Percentiles rank a stretch among this genome's conserved stretches.
phyloP scores from a whole-genome alignment of 2,797 vertebrate genomes.

The Dipus sagitta region DNA sequence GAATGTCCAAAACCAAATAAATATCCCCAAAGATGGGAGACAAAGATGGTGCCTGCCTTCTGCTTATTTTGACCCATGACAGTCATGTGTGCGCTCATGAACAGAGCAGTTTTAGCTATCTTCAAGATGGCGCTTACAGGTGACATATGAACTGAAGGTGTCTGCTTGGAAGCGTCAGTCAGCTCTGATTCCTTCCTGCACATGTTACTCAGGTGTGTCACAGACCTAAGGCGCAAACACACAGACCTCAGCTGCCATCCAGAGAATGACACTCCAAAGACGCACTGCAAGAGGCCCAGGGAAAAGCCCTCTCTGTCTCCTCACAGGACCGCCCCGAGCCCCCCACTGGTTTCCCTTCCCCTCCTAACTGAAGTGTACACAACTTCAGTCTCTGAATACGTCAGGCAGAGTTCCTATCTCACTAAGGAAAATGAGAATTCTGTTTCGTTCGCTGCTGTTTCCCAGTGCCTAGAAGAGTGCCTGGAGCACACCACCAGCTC shows the following conservation, averaged over 20 bases:
- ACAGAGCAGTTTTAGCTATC: neutral
- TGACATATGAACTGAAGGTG: neutral
- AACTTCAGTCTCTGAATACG: neutral
- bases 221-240: neutral
- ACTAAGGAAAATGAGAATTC: neutral
- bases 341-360: neutral
- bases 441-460: neutral
- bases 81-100: neutral
- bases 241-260: neutral
- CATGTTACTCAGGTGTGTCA: neutral
- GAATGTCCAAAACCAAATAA: neutral
- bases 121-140: neutral
- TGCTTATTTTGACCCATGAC: neutral
- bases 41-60: neutral
- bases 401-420: neutral
- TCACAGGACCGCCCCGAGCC: neutral
- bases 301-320: neutral
- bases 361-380: neutral
- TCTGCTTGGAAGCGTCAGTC: neutral
- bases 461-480: neutral
- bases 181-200: neutral
- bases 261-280: neutral
- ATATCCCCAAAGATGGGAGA: neutral
- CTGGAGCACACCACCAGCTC: neutral
- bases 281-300: neutral